These are phyloP conservation scores for Gnatocerus cornutus DNA, from an alignment of 2,888 invertebrate genomes.

Conservation along the genomic window DNA sequence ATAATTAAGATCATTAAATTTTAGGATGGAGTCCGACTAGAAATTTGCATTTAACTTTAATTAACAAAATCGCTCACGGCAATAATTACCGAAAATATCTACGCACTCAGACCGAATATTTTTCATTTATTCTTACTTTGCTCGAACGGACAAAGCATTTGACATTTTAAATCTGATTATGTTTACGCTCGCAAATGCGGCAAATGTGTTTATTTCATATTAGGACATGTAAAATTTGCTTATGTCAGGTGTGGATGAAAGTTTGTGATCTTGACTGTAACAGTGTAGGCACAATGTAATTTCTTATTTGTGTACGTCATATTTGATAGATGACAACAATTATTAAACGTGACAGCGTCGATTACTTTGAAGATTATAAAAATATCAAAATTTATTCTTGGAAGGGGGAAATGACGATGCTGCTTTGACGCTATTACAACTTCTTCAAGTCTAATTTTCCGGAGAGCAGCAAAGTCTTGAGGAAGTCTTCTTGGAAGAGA, in stretches of 20 bases:
- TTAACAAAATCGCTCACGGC: constrained; percentile 18
- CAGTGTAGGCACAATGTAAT: constrained; percentile 35
- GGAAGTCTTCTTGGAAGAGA: too few species aligned
- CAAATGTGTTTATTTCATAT: constrained; percentile 13
- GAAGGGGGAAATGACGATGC: constrained; percentile 3
- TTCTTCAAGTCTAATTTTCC: too few species aligned
- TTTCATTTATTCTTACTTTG: not conserved
- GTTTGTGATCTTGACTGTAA: constrained; percentile 18
- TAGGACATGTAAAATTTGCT: constrained; percentile 29
- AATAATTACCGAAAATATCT: constrained; percentile 22
- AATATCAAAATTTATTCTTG: constrained; percentile 46
- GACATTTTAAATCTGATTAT: constrained; percentile 22
- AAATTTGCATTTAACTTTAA: constrained; percentile 38
- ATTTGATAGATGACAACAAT: constrained; percentile 49
- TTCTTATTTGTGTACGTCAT: constrained; percentile 46
- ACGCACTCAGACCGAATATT: constrained; percentile 6
- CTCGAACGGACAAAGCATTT: not conserved
- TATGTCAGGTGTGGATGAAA: constrained; percentile 27
- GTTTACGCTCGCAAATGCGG: not conserved
- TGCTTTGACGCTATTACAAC: not conserved
- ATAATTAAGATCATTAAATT: constrained; percentile 37
- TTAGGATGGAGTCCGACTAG: constrained; percentile 30
- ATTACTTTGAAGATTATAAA: constrained; percentile 42
- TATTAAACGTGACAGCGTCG: constrained; percentile 50
- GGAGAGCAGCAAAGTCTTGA: too few species aligned